Evolutionary conservation across 2,888 invertebrate genomes (phyloP).

Genomic region (Drosophila subquinaria): DNA sequence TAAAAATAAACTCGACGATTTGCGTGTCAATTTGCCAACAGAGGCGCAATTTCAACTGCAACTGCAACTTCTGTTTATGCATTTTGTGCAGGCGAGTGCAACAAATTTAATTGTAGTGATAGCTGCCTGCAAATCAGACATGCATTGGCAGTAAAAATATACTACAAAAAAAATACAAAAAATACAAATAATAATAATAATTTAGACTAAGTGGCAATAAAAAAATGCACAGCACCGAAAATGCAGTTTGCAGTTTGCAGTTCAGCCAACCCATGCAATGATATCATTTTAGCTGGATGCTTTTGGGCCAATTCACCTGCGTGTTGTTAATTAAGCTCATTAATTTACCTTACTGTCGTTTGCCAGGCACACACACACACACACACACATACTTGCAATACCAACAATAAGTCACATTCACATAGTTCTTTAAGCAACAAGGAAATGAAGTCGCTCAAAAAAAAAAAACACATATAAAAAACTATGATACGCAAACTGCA

Average conservation of each 20-base stretch:
- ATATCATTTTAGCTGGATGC: conserved; percentile 58
- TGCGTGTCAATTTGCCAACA: conserved; percentile 77
- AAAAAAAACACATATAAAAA: conserved; percentile 18
- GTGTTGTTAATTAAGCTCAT: conserved; percentile 78
- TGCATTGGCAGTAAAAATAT: conserved; percentile 76
- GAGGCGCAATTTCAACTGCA: conserved; percentile 41
- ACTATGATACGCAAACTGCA: conserved; percentile 81
- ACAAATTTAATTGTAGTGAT: conserved; percentile 79
- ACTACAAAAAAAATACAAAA: conserved; percentile 14
- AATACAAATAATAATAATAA: conserved; percentile 20
- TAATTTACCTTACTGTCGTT: conserved; percentile 67
- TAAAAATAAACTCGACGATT: conserved; percentile 56
- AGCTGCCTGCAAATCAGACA: conserved; percentile 63
- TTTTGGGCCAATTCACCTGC: conserved; percentile 53
- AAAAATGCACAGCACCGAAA: conserved; percentile 70
- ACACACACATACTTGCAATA: conserved; percentile 5
- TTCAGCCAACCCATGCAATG: conserved; percentile 62
- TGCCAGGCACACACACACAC: conserved; percentile 34
- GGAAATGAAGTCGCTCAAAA: conserved; percentile 72
- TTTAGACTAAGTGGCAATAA: conserved; percentile 75
- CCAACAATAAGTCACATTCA: conserved; percentile 24
- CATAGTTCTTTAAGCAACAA: conserved; percentile 61
- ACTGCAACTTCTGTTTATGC: conserved; percentile 67
- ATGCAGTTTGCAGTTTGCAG: conserved; percentile 47
- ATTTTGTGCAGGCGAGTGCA: conserved; percentile 82